These are phyloP conservation scores for Allolobophora icterica DNA, from an alignment of 2,888 invertebrate species.

Conservation along the genomic window DNA sequence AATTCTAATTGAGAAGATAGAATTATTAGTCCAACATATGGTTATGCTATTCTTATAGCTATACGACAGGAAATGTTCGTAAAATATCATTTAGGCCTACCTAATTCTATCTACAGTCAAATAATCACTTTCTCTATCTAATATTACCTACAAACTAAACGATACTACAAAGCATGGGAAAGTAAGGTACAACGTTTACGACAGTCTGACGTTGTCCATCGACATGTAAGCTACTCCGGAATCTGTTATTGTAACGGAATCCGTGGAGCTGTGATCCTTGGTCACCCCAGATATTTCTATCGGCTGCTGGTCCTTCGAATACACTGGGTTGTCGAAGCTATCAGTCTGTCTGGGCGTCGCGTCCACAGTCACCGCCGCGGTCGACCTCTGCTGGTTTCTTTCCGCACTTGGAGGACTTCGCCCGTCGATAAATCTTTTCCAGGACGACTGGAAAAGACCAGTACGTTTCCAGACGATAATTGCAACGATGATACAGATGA, in stretches of 20 bases:
- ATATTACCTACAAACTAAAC: background rate
- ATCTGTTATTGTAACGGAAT: background rate
- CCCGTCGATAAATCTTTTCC: background rate
- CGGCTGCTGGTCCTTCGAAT: background rate
- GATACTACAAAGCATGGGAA: background rate
- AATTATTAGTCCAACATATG: background rate
- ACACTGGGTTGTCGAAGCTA: background rate
- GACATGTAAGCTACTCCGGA: constrained; percentile 6
- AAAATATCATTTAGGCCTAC: no score
- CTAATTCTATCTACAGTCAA: background rate
- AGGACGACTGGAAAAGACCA: background rate
- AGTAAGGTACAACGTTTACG: background rate
- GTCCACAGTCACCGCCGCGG: background rate
- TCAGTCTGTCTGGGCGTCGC: background rate
- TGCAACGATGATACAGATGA: background rate
- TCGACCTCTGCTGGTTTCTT: background rate
- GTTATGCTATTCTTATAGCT: background rate
- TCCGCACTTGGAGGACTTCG: background rate
- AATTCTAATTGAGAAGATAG: no score
- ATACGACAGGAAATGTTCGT: background rate
- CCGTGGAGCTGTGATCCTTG: background rate
- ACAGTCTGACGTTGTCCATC: background rate
- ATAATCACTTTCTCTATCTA: background rate
- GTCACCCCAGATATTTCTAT: background rate
- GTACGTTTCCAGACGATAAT: background rate